Evolutionary conservation across 1,140 invertebrate species (phyloP), one percentile per base, ranked within the genome.

Genomic region (Melanaphis sacchari): DNA sequence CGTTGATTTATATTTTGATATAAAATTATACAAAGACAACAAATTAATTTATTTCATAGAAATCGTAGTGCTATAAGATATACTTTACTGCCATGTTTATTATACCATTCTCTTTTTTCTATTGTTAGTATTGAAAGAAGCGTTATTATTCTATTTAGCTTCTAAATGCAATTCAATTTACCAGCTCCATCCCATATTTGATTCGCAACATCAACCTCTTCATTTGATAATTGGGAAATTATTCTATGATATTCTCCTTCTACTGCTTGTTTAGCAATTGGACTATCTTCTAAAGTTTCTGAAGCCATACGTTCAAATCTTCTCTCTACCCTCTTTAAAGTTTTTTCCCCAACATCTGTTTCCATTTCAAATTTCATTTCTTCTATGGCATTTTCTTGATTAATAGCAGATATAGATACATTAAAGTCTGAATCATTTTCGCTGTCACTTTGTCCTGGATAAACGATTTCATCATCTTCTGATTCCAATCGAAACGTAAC

Each of bases 261-360:
- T 0, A 94, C 94, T 38, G 95, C 93, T 84, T 94, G 90, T 59
- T 93, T 94, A 36, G 91, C 81, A 43, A 84, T 94, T 26, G 93
- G 84, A 52, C 93, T 94, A 81, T 94, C 93, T 93, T 95, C 94
- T 66, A 94, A 88, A 36, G 94, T 95, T 91, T 96, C 95, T 24
- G 96, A 96, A 93, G 96, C 96, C 95, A 96, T 95, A 94, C 96
- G 95, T 94, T 96, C 96, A 94, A 96, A 96, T 94, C 96, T 96
- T 90, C 95, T 95, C 94, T 96, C 96, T 84, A 96, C 96, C 93
- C 96, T 93, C 36, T 93, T 93, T 40, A 93, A 84, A 31, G 91
- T 85, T 40, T 93, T 93, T 93, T 93, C 91, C 40, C n/a, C 81
- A 1, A 93, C 81, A 82, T 81, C 43, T 84, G 46, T 41, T 52